Evolutionary conservation across 2,888 invertebrate genomes (phyloP).

Genomic region (Marasmarcha lunaedactyla): DNA sequence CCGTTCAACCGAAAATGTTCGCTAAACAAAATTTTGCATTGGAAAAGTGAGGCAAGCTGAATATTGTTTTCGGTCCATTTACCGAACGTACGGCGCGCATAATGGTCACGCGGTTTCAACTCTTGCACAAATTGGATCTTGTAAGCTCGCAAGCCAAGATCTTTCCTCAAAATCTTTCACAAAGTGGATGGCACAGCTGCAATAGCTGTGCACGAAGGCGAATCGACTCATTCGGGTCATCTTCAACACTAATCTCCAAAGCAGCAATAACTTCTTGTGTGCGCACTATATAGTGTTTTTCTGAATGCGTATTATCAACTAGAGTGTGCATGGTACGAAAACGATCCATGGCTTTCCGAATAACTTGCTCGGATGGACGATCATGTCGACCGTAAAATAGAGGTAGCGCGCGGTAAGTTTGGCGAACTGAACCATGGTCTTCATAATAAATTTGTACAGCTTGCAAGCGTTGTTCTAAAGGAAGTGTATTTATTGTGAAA

Average conservation of each 20-base stretch:
- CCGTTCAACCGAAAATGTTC: slow-evolving; percentile 13
- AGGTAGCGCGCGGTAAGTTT: background rate
- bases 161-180: slow-evolving; percentile 15
- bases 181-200: slow-evolving; percentile 18
- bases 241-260: slow-evolving; percentile 15
- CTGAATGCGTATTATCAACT: slow-evolving; percentile 13
- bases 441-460: too few species aligned
- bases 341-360: too few species aligned
- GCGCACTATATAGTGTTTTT: slow-evolving; percentile 13
- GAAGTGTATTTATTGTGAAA: too few species aligned
- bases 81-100: slow-evolving; percentile 16
- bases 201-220: slow-evolving; percentile 21
- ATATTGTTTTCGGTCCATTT: slow-evolving; percentile 19
- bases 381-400: slow-evolving; percentile 19
- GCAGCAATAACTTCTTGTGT: slow-evolving; percentile 16
- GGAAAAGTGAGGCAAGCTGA: slow-evolving; percentile 16
- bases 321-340: slow-evolving; percentile 20
- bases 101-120: slow-evolving; percentile 17
- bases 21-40: slow-evolving; percentile 12
- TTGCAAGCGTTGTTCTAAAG: too few species aligned
- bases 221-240: slow-evolving; percentile 19
- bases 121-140: slow-evolving; percentile 13
- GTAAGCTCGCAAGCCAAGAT: slow-evolving; percentile 20
- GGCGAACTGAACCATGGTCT: too few species aligned
- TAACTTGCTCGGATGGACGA: slow-evolving; percentile 18